A percentile compares a stretch with the other conserved stretches of the same genome.
Conservation (phyloP, 2,797 vertebrate species). For the Argyrosomus regius region DNA sequence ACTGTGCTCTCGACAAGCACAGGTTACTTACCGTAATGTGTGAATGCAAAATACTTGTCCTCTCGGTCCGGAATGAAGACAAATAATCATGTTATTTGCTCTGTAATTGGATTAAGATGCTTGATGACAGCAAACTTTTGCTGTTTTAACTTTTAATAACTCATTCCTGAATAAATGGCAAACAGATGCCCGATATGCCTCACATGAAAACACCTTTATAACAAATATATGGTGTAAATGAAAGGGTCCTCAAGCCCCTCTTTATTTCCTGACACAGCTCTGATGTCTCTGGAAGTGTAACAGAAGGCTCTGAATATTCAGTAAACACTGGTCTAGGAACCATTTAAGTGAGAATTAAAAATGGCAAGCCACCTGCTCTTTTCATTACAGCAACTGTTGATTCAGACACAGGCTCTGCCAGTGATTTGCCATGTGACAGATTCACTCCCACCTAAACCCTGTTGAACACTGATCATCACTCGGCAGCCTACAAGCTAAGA, state of each 20-base stretch:
- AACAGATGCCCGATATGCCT: constrained; percentile 9
- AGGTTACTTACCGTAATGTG: constrained; percentile 52
- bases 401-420: constrained; percentile 64
- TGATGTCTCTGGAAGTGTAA: constrained; percentile 60
- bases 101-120: constrained; percentile 33
- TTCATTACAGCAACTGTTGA: constrained; percentile 78
- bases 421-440: constrained; percentile 72
- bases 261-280: constrained; percentile 49
- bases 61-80: constrained; percentile 26
- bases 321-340: constrained; percentile 70
- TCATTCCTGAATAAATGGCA: constrained; percentile 2
- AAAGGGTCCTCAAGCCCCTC: constrained; percentile 46
- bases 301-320: constrained; percentile 81
- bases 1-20: constrained; percentile 38
- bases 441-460: constrained; percentile 68
- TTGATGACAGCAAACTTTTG: constrained; percentile 42
- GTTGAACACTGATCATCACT: constrained; percentile 60
- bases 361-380: constrained; percentile 82
- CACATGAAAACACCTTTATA: constrained; percentile 52
- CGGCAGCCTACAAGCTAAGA: constrained; percentile 43
- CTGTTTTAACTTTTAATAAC: constrained; percentile 42
- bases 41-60: constrained; percentile 74
- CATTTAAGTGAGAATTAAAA: constrained; percentile 81
- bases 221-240: constrained; percentile 37
- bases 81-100: constrained; percentile 47